Evolutionary conservation across 1,140 invertebrate genomes (phyloP).

Genomic region (Neodiprion fabricii): DNA sequence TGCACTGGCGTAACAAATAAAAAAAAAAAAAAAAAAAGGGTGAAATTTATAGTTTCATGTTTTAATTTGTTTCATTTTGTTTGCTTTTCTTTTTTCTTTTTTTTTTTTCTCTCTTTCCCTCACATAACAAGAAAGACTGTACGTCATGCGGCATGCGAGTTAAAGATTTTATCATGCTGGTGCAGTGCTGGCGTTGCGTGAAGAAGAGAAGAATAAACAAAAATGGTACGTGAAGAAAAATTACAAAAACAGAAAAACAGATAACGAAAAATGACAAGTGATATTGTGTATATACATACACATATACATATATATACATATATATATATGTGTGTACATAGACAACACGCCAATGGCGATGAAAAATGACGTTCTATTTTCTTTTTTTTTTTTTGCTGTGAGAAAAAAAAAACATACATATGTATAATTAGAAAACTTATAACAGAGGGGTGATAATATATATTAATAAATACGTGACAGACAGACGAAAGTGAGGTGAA

Average conservation of each 20-base stretch:
- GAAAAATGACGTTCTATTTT: background rate
- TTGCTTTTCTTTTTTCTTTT: background rate
- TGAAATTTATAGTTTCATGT: background rate
- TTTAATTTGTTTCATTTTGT: background rate
- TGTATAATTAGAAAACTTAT: background rate
- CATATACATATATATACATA: too few species aligned
- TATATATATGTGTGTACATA: too few species aligned
- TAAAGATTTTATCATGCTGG: background rate
- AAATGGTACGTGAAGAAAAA: too few species aligned
- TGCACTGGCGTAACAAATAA: background rate
- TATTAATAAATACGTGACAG: background rate
- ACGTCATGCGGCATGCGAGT: constrained; percentile 4
- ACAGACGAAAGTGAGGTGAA: background rate
- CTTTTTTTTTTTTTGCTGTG: constrained; percentile 1
- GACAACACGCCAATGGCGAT: background rate
- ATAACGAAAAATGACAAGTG: too few species aligned
- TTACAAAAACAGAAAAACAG: too few species aligned
- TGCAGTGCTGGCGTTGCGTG: background rate
- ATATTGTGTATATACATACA: too few species aligned
- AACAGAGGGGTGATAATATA: background rate
- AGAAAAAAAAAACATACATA: background rate
- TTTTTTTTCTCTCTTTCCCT: background rate
- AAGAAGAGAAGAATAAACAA: background rate
- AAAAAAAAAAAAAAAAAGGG: background rate
- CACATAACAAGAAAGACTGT: background rate